A percentile compares a stretch with the other conserved stretches of the same genome.
phyloP scores from a whole-genome alignment of 1,140 invertebrate genomes.

The Heliconius himera region DNA sequence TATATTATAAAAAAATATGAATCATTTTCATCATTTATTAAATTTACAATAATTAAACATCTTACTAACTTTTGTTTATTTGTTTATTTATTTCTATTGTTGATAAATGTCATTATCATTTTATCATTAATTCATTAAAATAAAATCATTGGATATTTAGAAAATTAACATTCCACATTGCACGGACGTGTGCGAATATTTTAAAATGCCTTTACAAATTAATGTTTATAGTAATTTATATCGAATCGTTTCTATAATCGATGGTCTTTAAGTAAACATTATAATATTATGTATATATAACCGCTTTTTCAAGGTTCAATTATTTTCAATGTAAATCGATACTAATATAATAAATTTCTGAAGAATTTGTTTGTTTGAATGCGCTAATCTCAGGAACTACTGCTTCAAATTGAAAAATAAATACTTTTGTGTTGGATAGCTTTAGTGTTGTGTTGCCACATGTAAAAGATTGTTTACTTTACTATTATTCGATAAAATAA shows the following conservation, averaged over 20 bases:
- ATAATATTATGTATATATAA: neutral
- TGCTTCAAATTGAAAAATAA: too few species aligned
- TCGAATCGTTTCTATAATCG: neutral
- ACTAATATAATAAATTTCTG: neutral
- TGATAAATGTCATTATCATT: neutral
- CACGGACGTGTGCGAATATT: constrained; percentile 35
- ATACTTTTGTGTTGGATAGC: too few species aligned
- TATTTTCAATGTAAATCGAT: neutral
- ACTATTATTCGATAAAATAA: too few species aligned
- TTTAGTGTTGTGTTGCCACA: too few species aligned
- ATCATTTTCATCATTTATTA: neutral
- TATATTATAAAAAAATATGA: neutral
- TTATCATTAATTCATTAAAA: neutral
- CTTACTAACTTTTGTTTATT: neutral
- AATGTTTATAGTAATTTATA: neutral
- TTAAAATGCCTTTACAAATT: constrained; percentile 23
- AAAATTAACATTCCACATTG: constrained; percentile 37
- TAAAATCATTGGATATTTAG: neutral
- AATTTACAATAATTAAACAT: neutral
- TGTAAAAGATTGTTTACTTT: too few species aligned
- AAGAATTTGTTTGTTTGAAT: too few species aligned
- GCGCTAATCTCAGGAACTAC: too few species aligned
- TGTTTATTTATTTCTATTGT: neutral
- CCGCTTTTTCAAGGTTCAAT: neutral
- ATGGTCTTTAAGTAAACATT: neutral